Percentiles rank a stretch among this genome's conserved stretches.
phyloP scores from a whole-genome alignment of 2,888 invertebrate genomes.

The Agrenia bidenticulata region DNA sequence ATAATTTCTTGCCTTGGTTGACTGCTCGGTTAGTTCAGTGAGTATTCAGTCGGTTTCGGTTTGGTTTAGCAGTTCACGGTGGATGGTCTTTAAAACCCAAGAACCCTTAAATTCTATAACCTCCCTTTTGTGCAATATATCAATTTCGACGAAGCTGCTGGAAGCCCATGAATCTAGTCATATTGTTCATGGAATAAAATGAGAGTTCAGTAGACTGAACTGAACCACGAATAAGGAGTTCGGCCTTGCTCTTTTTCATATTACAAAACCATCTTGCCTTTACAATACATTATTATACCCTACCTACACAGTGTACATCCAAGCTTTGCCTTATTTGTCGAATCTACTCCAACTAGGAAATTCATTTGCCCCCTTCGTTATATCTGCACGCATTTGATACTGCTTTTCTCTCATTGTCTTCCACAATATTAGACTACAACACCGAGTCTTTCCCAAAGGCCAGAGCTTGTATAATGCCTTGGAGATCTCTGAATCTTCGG shows the following conservation, averaged over 20 bases:
- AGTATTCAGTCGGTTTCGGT: background rate
- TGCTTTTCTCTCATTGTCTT: too few species aligned
- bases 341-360: too few species aligned
- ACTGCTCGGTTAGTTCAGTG: too few species aligned
- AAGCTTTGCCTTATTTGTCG: too few species aligned
- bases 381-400: too few species aligned
- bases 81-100: background rate
- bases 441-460: too few species aligned
- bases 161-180: background rate
- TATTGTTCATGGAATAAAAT: slow-evolving; percentile 8
- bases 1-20: slow-evolving; percentile 35
- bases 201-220: slow-evolving; percentile 8
- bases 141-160: slow-evolving; percentile 19
- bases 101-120: slow-evolving; percentile 5
- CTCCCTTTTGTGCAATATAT: slow-evolving; percentile 17
- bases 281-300: too few species aligned
- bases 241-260: slow-evolving; percentile 7
- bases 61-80: slow-evolving; percentile 9
- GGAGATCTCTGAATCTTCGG: too few species aligned
- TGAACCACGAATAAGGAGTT: background rate
- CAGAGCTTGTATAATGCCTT: too few species aligned
- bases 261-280: too few species aligned
- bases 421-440: background rate
- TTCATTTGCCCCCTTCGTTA: too few species aligned
- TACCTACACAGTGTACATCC: too few species aligned